Evolutionary conservation across 2,888 invertebrate species (phyloP).

Genomic region (Cryptocephalus primarius): DNA sequence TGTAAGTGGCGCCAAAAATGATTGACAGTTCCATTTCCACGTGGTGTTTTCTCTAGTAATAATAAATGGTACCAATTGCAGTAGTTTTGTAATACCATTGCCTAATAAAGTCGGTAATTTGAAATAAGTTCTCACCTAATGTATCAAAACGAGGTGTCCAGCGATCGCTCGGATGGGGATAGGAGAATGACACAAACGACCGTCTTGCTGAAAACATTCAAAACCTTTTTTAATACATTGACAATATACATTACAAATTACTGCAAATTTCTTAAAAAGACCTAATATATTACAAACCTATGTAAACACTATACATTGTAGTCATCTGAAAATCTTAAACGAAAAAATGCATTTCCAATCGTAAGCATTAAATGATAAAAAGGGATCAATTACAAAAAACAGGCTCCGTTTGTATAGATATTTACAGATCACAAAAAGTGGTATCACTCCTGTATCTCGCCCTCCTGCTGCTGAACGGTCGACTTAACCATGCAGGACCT

Average conservation of each 20-base stretch:
- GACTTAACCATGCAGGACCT: conserved; percentile 88
- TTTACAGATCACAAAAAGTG: conserved; percentile 27
- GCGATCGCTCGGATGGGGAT: no score
- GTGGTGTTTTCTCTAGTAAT: no score
- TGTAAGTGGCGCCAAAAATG: no score
- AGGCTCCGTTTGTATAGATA: conserved; percentile 11
- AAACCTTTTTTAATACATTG: conserved; percentile 36
- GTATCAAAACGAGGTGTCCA: no score
- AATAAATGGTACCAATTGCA: no score
- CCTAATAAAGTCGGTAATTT: no score
- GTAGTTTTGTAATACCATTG: no score
- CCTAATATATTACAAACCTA: conserved; percentile 32
- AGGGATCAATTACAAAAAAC: conserved; percentile 5
- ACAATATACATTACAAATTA: conserved; percentile 34
- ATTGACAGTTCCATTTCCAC: no score
- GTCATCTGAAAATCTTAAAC: conserved; percentile 17
- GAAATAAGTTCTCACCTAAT: no score
- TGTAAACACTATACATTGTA: conserved; percentile 26
- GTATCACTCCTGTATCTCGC: conserved; percentile 56
- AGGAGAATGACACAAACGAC: no score
- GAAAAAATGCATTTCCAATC: conserved; percentile 19
- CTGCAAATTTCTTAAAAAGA: conserved; percentile 37
- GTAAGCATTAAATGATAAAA: conserved; percentile 16
- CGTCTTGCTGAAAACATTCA: conserved; percentile 26
- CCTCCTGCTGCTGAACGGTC: conserved; percentile 49